Evolutionary conservation across 2,113 vertebrate species (phyloP), one percentile per base, ranked within the genome.

Genomic region (Trachemys scripta): DNA sequence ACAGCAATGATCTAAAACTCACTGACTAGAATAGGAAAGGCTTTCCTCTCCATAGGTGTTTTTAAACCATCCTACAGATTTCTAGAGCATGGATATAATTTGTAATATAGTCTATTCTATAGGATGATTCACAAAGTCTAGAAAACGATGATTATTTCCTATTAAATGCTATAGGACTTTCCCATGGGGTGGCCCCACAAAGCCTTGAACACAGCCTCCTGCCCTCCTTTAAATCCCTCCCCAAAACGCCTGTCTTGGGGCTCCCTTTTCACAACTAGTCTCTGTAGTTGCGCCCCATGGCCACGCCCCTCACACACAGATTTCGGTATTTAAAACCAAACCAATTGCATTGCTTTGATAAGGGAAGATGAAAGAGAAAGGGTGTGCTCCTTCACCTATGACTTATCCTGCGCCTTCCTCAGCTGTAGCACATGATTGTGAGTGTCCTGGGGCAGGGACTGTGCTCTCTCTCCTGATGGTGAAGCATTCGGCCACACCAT

Each of bases 351-450:
- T 17, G 16, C 50, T 42, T 10, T 10, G 75, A 35, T 22, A 54
- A 54, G 50, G 20, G 4, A 72, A 42, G 1, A 27, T 72, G 50
- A 51, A 27, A 59, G 27, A 57, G 10, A 80, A 56, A 47, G 56
- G 83, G 83, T 1, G 0, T 53, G 1, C 2, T 3, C 25, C 31
- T 65, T 29, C 2, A 12, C 14, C 59, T 47, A 29, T 5, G 53
- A 5, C 5, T 69, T 20, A 5, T 29, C 50, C 50, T 49, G 25
- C 31, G 82, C 16, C 22, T 35, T 31, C 54, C 89, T 25, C 12
- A 38, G 72, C 50, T 51, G n/a, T 47, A 80, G 3, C 0, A 0
- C 0, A 17, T 51, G 50, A 51, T 5, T 51, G 50, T 6, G 9
- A 51, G 50, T 51, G 50, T 16, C 16, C 50, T 51, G 50, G 50